A percentile compares a stretch with the other conserved stretches of the same genome.
phyloP scores from a whole-genome alignment of 2,113 vertebrate species.

The Prionailurus viverrinus region DNA sequence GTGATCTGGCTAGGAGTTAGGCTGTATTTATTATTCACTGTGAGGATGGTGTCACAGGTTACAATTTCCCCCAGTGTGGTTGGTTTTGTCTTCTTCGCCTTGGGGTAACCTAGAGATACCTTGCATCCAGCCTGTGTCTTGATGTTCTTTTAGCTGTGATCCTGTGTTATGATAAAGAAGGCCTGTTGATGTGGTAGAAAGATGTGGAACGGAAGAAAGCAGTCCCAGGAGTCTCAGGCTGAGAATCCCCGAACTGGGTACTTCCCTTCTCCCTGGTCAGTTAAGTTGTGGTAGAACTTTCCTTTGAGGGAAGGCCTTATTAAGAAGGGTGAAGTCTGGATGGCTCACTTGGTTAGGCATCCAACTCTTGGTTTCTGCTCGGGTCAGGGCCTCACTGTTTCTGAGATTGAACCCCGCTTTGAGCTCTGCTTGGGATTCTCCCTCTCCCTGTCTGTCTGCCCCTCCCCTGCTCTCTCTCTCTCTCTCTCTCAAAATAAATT shows the following conservation, averaged over 20 bases:
- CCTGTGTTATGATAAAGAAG: neutral
- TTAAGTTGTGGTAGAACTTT: neutral
- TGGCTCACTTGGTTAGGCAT: no score
- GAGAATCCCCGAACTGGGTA: neutral
- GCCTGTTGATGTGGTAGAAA: neutral
- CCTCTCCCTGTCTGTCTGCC: no score
- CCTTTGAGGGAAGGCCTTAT: neutral
- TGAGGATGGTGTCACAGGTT: neutral
- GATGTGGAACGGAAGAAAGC: neutral
- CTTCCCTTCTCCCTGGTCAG: neutral
- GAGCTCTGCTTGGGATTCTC: no score
- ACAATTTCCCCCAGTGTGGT: neutral
- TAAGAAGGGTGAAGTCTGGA: neutral
- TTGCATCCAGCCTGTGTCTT: neutral
- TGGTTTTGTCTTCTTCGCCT: neutral
- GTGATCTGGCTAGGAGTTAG: neutral
- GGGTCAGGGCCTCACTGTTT: no score
- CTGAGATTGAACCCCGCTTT: no score
- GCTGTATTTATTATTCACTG: neutral
- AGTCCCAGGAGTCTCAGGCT: neutral
- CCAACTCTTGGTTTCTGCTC: no score
- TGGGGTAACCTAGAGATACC: neutral
- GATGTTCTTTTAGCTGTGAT: neutral
- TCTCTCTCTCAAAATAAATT: no score
- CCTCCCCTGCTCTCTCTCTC: no score